phyloP scores from a whole-genome alignment of 2,888 invertebrate genomes.

The Caenorhabditis panamensis region DNA sequence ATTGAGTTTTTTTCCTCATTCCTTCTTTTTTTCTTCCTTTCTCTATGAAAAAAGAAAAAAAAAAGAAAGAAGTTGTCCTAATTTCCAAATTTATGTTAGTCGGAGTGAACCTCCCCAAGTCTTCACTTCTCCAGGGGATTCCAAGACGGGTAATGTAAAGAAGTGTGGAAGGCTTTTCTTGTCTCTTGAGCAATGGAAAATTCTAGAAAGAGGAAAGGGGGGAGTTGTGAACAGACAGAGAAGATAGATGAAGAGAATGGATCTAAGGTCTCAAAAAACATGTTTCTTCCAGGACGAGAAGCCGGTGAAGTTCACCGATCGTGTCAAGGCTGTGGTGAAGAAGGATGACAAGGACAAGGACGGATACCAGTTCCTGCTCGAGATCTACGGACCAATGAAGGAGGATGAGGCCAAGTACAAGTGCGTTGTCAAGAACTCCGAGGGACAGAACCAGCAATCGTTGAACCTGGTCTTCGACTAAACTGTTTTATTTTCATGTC shows the following conservation, averaged over 20 bases:
- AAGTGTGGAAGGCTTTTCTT: conserved; percentile 44
- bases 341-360: conserved; percentile 81
- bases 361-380: conserved; percentile 77
- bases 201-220: background rate
- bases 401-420: conserved; percentile 81
- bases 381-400: conserved; percentile 79
- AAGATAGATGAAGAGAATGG: conserved; percentile 35
- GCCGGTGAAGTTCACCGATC: conserved; percentile 78
- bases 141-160: conserved; percentile 57
- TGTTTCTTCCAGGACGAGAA: conserved; percentile 79
- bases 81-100: conserved; percentile 59
- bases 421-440: conserved; percentile 80
- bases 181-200: background rate
- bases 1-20: conserved; percentile 36
- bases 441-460: conserved; percentile 81
- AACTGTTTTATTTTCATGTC: conserved; percentile 24
- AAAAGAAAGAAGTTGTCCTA: conserved; percentile 45
- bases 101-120: conserved; percentile 52
- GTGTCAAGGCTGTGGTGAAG: conserved; percentile 79
- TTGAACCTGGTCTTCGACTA: conserved; percentile 80
- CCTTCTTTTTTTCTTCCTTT: conserved; percentile 19
- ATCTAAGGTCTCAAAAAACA: conserved; percentile 32
- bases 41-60: conserved; percentile 13
- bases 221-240: conserved; percentile 24
- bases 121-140: conserved; percentile 39